phyloP scores from a whole-genome alignment of 2,888 invertebrate species.

The Drosophila koepferae region DNA sequence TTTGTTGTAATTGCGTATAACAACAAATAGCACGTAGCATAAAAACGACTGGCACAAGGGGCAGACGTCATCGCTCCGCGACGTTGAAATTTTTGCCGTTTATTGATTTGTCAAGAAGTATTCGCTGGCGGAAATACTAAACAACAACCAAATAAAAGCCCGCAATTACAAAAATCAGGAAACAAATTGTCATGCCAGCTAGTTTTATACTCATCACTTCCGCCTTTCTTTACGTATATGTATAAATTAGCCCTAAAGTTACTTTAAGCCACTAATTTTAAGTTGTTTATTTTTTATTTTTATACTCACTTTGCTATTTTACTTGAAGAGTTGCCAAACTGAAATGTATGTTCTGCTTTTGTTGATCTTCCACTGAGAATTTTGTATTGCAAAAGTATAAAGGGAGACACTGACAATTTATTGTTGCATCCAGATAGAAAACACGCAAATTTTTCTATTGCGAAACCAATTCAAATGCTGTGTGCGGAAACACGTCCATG shows the following conservation, averaged over 20 bases:
- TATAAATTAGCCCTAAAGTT: slow-evolving; percentile 10
- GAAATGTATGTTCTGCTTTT: slow-evolving; percentile 28
- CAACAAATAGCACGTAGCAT: slow-evolving; percentile 42
- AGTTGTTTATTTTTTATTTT: slow-evolving; percentile 13
- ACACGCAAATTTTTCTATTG: slow-evolving; percentile 74
- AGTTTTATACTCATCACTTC: slow-evolving; percentile 28
- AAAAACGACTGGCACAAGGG: slow-evolving; percentile 8
- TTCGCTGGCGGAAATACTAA: slow-evolving; percentile 54
- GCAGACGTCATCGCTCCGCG: slow-evolving; percentile 19
- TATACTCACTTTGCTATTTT: slow-evolving; percentile 53
- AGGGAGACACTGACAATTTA: slow-evolving; percentile 65
- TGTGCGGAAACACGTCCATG: slow-evolving; percentile 66
- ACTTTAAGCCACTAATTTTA: slow-evolving; percentile 11
- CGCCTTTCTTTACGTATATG: slow-evolving; percentile 57
- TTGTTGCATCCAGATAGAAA: slow-evolving; percentile 64
- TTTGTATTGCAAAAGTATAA: slow-evolving; percentile 57
- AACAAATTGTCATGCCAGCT: slow-evolving; percentile 24
- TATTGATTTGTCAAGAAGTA: slow-evolving; percentile 74
- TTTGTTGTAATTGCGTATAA: slow-evolving; percentile 47
- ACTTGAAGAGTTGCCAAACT: slow-evolving; percentile 44
- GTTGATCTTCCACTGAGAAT: slow-evolving; percentile 69
- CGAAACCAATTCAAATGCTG: slow-evolving; percentile 70
- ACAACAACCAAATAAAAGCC: slow-evolving; percentile 15
- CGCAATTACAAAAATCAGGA: slow-evolving; percentile 60
- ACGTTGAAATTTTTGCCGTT: slow-evolving; percentile 34